phyloP scores from a whole-genome alignment of 2,797 vertebrate genomes.

The Pelodytes ibericus region DNA sequence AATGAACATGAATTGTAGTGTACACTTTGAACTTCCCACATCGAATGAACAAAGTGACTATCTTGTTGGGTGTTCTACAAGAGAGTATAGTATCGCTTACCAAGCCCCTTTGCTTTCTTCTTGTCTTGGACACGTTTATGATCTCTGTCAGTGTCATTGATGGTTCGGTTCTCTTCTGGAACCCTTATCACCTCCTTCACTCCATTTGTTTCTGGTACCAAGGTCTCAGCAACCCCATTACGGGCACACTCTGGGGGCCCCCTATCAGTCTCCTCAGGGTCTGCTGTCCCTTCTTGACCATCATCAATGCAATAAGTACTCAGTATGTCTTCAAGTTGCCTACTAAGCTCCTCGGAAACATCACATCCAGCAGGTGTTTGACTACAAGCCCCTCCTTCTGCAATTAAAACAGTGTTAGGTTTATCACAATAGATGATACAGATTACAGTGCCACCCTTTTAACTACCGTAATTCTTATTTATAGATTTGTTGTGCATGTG shows the following conservation, averaged over 20 bases:
- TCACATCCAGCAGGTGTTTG: conserved; percentile 68
- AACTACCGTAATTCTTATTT: too few species aligned
- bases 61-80: neutral
- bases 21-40: too few species aligned
- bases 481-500: too few species aligned
- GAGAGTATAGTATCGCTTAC: conserved; percentile 67
- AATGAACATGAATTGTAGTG: too few species aligned
- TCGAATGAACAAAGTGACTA: too few species aligned
- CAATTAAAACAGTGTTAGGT: neutral
- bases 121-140: conserved; percentile 90
- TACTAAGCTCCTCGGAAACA: conserved; percentile 90
- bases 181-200: conserved; percentile 77
- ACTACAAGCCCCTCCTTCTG: conserved; percentile 60
- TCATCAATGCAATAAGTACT: conserved; percentile 89
- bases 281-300: conserved; percentile 69
- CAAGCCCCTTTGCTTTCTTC: conserved; percentile 94
- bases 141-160: conserved; percentile 79
- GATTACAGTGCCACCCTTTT: too few species aligned
- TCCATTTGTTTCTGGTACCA: conserved; percentile 81
- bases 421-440: neutral
- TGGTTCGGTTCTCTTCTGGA: conserved; percentile 70
- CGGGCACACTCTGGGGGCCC: conserved; percentile 64
- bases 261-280: conserved; percentile 73
- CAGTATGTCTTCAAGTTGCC: conserved; percentile 94
- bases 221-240: conserved; percentile 76